Conservation (phyloP, 1,140 invertebrate genomes). For the Drosophila bocki region DNA sequence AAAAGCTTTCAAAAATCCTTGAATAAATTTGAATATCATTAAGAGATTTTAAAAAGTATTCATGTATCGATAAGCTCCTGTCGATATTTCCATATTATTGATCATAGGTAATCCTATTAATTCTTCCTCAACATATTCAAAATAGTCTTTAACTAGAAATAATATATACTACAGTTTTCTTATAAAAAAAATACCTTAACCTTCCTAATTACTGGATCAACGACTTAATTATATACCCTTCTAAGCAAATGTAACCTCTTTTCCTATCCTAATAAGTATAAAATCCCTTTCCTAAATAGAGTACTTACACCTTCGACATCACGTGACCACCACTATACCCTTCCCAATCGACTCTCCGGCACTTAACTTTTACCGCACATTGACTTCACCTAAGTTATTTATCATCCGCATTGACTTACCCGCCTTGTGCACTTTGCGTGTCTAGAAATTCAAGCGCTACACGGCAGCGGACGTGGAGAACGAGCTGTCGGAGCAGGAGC, state of each 20-base stretch:
- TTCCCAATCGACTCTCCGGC: neutral
- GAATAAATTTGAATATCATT: neutral
- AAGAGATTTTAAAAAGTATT: neutral
- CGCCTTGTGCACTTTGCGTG: slow-evolving; percentile 39
- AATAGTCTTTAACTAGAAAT: neutral
- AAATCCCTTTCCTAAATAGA: too few species aligned
- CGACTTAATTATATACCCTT: too few species aligned
- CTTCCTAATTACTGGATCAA: neutral
- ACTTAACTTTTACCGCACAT: slow-evolving; percentile 38
- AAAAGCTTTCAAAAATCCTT: neutral
- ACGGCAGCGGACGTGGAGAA: slow-evolving; percentile 80
- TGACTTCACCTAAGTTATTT: slow-evolving; percentile 49
- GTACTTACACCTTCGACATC: slow-evolving; percentile 6
- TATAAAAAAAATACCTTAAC: neutral
- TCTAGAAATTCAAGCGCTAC: slow-evolving; percentile 83
- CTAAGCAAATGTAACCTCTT: neutral
- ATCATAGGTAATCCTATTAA: too few species aligned
- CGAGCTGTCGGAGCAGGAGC: slow-evolving; percentile 80
- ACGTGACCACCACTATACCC: slow-evolving; percentile 1
- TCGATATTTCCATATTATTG: too few species aligned
- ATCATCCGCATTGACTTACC: slow-evolving; percentile 50
- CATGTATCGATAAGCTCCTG: neutral
- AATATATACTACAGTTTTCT: neutral
- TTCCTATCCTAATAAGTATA: neutral
- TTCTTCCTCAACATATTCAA: neutral